Base-by-base conservation (phyloP, 2,113 vertebrate species). In the Acanthochromis polyacanthus region DNA sequence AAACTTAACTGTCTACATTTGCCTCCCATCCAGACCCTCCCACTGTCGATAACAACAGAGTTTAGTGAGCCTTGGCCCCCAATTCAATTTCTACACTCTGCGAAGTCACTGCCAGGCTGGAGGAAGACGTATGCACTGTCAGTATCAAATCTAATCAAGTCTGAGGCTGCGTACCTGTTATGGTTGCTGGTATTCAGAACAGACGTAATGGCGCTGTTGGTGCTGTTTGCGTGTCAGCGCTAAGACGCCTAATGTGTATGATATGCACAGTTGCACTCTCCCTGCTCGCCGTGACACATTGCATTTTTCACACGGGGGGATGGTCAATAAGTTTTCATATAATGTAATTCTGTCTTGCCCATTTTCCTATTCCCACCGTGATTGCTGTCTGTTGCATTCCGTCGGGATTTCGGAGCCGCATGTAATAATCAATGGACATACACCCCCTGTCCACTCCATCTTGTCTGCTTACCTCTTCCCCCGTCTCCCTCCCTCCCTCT, bases 51-150 rank as follows among this genome's bases (percentile, higher is more conserved):
- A 91, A 91, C 71, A 85, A 85, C 87, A 81, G 55, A 85, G 73
- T 87, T 85, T 85, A 82, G 71, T 84, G 78, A 17, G 9, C 80
- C 57, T 71, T 58, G 63, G 75, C 64, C 52, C 70, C 50, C 52
- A 73, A 83, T 91, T 90, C 84, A 90, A 89, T 94, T 88, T 83
- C 80, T 61, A 3, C 70, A 23, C 72, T 87, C 80, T 80, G 60
- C 32, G 5, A 63, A 86, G 81, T 71, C 82, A 61, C 64, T 82
- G 83, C 58, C 7, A 19, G 48, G 70, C 84, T 52, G 56, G 67
- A 69, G 78, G 88, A 87, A 92, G 93, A 94, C 82, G 59, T 91
- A 94, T 93, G 90, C 83, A 80, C 87, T 91, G 90, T 91, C 92
- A 89, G 68, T 59, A 55, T 59, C 61, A 89, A 94, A 94, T 92